A percentile compares a stretch with the other conserved stretches of the same genome.
These are phyloP conservation scores for Lysiphlebus fabarum DNA, from an alignment of 1,140 invertebrate genomes.

Conservation along the genomic window DNA sequence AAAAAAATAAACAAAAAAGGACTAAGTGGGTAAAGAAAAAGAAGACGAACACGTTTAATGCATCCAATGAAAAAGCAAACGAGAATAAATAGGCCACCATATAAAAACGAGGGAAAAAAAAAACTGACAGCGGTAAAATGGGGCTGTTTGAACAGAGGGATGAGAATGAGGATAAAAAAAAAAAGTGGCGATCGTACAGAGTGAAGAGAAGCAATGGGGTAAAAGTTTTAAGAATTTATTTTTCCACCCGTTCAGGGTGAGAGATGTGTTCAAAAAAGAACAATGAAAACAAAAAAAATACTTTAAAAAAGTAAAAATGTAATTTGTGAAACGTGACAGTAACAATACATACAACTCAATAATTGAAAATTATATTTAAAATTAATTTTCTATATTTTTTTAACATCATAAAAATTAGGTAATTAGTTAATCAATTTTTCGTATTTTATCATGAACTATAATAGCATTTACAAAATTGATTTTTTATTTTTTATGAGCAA, in stretches of 20 bases:
- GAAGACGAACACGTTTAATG: neutral
- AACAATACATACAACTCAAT: no score
- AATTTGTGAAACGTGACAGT: constrained; percentile 15
- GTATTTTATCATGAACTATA: no score
- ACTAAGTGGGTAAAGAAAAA: neutral
- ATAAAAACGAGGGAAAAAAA: neutral
- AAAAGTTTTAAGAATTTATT: constrained; percentile 8
- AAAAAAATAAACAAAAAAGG: constrained; percentile 3
- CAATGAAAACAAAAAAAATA: neutral
- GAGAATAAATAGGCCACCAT: constrained; percentile 5
- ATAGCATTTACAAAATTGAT: no score
- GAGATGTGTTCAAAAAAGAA: constrained; percentile 8
- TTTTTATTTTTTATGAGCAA: no score
- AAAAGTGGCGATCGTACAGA: no score
- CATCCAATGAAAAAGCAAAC: constrained; percentile 2
- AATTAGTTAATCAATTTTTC: neutral
- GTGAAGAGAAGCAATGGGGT: neutral
- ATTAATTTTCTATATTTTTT: no score
- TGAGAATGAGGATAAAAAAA: no score
- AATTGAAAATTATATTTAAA: no score
- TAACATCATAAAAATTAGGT: no score
- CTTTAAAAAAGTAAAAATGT: constrained; percentile 9
- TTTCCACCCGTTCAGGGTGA: neutral
- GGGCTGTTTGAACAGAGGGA: no score
- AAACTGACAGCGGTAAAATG: neutral